A percentile compares a stretch with the other conserved stretches of the same genome.
These are phyloP conservation scores for Sebastes alutus DNA, from an alignment of 2,797 vertebrate genomes.

Conservation along the genomic window DNA sequence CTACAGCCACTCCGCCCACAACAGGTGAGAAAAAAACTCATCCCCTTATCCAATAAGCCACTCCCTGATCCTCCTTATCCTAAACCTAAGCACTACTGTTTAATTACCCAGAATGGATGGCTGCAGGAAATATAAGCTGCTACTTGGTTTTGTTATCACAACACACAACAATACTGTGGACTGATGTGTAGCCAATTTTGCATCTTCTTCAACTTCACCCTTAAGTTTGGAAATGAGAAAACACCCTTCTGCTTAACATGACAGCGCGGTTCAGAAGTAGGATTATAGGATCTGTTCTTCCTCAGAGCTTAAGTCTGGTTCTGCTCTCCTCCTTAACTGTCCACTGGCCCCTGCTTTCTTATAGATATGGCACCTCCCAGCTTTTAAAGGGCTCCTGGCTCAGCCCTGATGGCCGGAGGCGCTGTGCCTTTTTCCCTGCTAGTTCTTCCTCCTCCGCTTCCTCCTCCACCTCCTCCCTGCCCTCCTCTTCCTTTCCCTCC, in stretches of 20 bases:
- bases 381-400: slow-evolving; percentile 64
- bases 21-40: slow-evolving; percentile 86
- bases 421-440: slow-evolving; percentile 68
- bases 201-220: not conserved
- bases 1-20: slow-evolving; percentile 86
- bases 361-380: slow-evolving; percentile 73
- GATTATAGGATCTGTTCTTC: slow-evolving; percentile 54
- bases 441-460: slow-evolving; percentile 74
- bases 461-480: slow-evolving; percentile 67
- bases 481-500: slow-evolving; percentile 63
- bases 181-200: slow-evolving; percentile 22
- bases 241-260: slow-evolving; percentile 1
- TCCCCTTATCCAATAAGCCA: slow-evolving; percentile 67
- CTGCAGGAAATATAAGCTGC: slow-evolving; percentile 37
- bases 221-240: not conserved
- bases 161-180: not conserved
- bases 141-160: slow-evolving; percentile 25
- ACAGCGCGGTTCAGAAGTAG: slow-evolving; percentile 24
- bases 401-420: slow-evolving; percentile 73
- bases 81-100: slow-evolving; percentile 52
- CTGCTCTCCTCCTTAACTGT: slow-evolving; percentile 57
- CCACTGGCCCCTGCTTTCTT: slow-evolving; percentile 74
- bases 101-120: slow-evolving; percentile 55
- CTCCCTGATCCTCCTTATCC: slow-evolving; percentile 70
- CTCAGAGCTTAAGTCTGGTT: slow-evolving; percentile 45